A percentile compares a stretch with the other conserved stretches of the same genome.
Conservation (phyloP, 2,113 vertebrate species). For the Macrotus californicus region DNA sequence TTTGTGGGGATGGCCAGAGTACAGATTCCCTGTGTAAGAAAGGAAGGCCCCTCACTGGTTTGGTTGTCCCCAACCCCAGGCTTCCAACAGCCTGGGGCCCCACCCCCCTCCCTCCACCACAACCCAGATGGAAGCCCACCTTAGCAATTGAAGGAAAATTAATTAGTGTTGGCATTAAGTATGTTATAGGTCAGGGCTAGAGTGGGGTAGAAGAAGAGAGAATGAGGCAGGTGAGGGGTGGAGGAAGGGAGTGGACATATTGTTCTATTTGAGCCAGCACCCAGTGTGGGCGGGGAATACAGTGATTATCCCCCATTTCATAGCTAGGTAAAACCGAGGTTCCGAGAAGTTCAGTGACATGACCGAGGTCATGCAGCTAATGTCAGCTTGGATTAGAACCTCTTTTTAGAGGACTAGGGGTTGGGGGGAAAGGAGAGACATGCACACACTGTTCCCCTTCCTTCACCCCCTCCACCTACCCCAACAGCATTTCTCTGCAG, state of each 20-base stretch:
- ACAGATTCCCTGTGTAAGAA: constrained; percentile 70
- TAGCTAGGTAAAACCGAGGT: not conserved
- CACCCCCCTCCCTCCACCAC: not conserved
- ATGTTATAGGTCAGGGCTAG: constrained; percentile 62
- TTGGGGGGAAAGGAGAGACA: not conserved
- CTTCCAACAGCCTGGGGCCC: constrained; percentile 48
- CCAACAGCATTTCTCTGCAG: not conserved
- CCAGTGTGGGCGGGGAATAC: not conserved
- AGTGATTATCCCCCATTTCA: not conserved
- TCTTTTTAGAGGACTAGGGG: not conserved
- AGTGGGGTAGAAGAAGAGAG: not conserved
- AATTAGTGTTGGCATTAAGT: constrained; percentile 77
- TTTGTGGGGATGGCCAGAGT: constrained; percentile 75
- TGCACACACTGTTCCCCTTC: not conserved
- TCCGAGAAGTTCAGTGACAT: not conserved
- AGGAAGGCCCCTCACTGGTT: constrained; percentile 33
- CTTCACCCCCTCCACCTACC: accelerated
- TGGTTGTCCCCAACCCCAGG: not conserved
- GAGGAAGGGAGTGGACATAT: not conserved
- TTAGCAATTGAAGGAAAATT: constrained; percentile 69
- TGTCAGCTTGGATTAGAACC: not conserved
- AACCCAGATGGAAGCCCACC: constrained; percentile 68
- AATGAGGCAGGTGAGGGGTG: not conserved
- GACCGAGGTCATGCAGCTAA: not conserved
- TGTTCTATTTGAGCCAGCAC: not conserved